Evolutionary conservation across 2,113 vertebrate species (phyloP).

Genomic region (Platysternon megacephalum): DNA sequence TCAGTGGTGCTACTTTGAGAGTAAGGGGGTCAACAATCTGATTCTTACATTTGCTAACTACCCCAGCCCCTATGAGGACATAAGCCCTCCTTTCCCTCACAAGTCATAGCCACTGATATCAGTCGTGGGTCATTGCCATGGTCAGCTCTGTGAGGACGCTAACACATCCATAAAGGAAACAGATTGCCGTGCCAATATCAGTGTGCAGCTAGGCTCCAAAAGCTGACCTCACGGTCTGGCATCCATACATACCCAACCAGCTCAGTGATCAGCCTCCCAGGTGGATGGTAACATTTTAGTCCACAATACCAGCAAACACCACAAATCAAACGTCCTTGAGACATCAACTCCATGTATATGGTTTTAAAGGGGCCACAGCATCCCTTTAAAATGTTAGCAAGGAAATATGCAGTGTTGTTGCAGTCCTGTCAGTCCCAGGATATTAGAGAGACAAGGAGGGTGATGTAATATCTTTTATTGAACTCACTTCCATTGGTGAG

Average conservation of each 20-base stretch:
- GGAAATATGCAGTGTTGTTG: background rate
- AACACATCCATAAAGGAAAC: background rate
- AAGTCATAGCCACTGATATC: background rate
- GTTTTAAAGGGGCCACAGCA: background rate
- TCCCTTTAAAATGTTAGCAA: background rate
- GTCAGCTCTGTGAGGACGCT: background rate
- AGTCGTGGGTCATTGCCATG: background rate
- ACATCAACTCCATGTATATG: background rate
- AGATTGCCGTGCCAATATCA: background rate
- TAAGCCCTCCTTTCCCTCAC: background rate
- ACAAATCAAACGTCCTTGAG: background rate
- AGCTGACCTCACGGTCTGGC: rapidly evolving
- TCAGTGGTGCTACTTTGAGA: rapidly evolving
- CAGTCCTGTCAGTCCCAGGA: too few species aligned
- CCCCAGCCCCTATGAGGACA: rapidly evolving
- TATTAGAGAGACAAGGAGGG: too few species aligned
- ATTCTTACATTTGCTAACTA: background rate
- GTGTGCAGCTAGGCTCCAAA: rapidly evolving
- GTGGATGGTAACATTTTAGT: background rate
- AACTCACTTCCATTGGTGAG: too few species aligned
- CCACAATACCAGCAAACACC: background rate
- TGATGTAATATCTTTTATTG: too few species aligned
- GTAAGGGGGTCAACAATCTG: background rate
- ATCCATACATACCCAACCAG: background rate
- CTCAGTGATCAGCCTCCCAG: background rate